Base-by-base conservation (phyloP, 2,888 invertebrate genomes). In the Dasypolia templi region DNA sequence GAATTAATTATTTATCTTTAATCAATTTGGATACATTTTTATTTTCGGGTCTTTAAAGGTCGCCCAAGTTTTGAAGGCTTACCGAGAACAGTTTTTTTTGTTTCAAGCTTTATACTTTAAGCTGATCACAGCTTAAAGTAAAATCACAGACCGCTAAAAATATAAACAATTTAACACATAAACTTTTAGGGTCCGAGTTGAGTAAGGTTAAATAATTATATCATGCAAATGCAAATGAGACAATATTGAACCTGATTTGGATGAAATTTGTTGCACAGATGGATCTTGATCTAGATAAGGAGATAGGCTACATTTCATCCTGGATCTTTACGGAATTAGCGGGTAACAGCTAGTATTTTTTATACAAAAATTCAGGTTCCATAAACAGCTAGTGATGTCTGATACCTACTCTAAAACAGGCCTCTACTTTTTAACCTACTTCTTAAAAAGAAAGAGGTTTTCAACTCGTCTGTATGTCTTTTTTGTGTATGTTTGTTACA, bases 1-100 rank as follows among this genome's bases (percentile, higher is more conserved):
- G 51, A 51, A 51, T 61, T 46, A 75, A 17, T 46, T 17, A 59
- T 7, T 75, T 69, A 61, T 77, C 53, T 69, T 46, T 42, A 53
- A 32, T 46, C 6, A 69, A 53, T 77, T 75, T 22, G 53, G 46
- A 61, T 75, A 22, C 17, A 4, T 32, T 62, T 29, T 4, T 29
- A 61, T 51, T 77, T 29, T 29, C 17, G 2, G 22, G 3, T 22
- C 7, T 68, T 0, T n/a, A 59, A 51, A 29, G n/a, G 56, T 32
- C 3, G 3, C 11, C 11, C 2, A 49, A 2, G 9, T 58, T 35
- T 19, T 61, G 39, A 46, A 32, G 46, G 32, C 17, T 1, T 1
- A 64, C 1, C 0, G n/a, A 14, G 1, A 6, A 29, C 2, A 4
- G 17, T 3, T 29, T 22, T 22, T 14, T 44, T n/a, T 17, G 62